Evolutionary conservation across 2,888 invertebrate species (phyloP).

Genomic region (Willowsia nigromaculata): DNA sequence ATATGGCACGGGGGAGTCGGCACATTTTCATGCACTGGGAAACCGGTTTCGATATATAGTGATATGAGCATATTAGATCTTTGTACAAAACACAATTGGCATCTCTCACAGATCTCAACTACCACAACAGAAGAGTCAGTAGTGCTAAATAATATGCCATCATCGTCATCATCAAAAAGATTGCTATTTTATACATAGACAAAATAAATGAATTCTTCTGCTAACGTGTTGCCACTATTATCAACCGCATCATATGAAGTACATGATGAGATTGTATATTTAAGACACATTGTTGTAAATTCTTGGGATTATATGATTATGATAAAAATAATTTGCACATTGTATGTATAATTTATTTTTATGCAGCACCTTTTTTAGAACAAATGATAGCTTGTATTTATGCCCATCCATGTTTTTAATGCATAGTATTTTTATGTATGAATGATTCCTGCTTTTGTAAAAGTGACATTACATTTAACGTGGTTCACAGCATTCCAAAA

Average conservation of each 20-base stretch:
- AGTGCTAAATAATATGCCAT: constrained; percentile 18
- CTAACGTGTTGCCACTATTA: background rate
- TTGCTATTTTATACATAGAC: background rate
- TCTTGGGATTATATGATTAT: background rate
- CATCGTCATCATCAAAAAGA: background rate
- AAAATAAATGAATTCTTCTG: background rate
- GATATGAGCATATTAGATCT: background rate
- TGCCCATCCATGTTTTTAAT: too few relatives aligned
- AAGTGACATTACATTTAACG: too few relatives aligned
- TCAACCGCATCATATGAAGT: background rate
- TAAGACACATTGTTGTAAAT: background rate
- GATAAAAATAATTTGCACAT: background rate
- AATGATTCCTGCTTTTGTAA: too few relatives aligned
- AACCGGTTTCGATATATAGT: constrained; percentile 65
- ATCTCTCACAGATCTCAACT: background rate
- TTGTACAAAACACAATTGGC: background rate
- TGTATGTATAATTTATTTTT: background rate
- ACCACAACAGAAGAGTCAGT: background rate
- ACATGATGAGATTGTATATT: background rate
- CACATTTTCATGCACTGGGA: constrained; percentile 67
- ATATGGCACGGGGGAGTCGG: constrained; percentile 70
- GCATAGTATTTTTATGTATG: too few relatives aligned
- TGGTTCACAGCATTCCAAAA: too few relatives aligned
- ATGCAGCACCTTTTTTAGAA: background rate
- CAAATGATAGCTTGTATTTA: background rate